These are phyloP conservation scores for Scytalopus superciliaris DNA, from an alignment of 2,113 vertebrate genomes.

Conservation along the genomic window DNA sequence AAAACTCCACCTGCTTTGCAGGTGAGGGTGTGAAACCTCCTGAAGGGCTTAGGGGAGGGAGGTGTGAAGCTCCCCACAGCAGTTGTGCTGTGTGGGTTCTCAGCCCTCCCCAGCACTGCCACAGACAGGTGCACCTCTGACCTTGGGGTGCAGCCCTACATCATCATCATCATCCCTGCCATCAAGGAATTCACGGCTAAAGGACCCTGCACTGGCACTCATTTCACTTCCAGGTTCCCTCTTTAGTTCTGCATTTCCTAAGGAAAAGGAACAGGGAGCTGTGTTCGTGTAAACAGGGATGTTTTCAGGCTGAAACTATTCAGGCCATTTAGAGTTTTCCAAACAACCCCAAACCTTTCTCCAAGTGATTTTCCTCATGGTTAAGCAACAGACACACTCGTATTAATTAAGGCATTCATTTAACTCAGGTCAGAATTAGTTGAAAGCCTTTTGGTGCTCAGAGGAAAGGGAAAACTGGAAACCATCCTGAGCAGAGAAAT, in stretches of 20 bases:
- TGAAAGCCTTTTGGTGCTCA: neutral
- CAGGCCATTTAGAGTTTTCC: conserved; percentile 16
- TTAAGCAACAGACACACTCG: conserved; percentile 25
- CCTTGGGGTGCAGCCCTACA: neutral
- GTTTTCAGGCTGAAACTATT: conserved; percentile 32
- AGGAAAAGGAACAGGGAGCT: neutral
- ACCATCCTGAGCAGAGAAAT: neutral
- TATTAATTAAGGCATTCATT: conserved; percentile 39
- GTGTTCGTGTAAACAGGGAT: neutral
- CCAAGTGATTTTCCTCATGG: conserved; percentile 50
- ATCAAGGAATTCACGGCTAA: neutral
- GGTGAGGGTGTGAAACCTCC: neutral
- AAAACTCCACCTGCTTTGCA: neutral
- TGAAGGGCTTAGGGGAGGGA: neutral
- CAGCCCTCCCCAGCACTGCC: accelerated
- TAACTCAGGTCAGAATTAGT: neutral
- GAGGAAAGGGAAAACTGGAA: neutral
- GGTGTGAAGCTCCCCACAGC: neutral
- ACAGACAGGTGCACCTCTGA: neutral
- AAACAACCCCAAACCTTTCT: conserved; percentile 16
- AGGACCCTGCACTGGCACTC: neutral
- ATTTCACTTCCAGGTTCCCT: neutral
- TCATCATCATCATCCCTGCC: neutral
- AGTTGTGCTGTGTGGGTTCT: neutral
- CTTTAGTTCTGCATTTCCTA: neutral